Conservation (phyloP, 2,888 invertebrate genomes). For the Lordiphosa andalusiaca region DNA sequence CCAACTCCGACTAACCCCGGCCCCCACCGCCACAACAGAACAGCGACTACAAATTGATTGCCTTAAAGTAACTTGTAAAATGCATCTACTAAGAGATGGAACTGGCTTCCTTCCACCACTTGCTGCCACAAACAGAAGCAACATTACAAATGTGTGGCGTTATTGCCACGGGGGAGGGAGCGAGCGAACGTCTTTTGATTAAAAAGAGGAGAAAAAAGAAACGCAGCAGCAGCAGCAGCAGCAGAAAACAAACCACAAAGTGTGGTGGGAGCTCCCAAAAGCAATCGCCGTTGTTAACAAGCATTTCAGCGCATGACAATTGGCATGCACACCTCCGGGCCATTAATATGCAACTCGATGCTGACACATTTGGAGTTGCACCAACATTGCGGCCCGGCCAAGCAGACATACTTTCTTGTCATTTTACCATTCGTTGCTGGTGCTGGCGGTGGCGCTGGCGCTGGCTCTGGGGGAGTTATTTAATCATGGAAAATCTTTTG, state of each 20-base stretch:
- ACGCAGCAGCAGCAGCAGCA: too few species aligned
- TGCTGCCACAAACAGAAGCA: constrained; percentile 70
- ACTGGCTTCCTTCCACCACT: neutral
- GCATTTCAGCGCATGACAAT: constrained; percentile 78
- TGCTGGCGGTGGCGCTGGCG: constrained; percentile 29
- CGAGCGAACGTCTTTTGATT: constrained; percentile 68
- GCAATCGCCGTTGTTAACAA: constrained; percentile 75
- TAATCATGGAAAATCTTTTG: constrained; percentile 55
- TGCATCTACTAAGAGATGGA: constrained; percentile 56
- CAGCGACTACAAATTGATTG: constrained; percentile 70
- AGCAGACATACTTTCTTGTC: constrained; percentile 47
- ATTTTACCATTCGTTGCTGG: constrained; percentile 39
- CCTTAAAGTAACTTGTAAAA: constrained; percentile 76
- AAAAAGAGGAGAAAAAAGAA: constrained; percentile 41
- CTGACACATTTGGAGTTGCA: constrained; percentile 51
- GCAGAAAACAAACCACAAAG: constrained; percentile 16
- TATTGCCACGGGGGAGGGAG: constrained; percentile 75
- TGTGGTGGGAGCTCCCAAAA: constrained; percentile 35
- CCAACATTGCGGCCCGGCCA: constrained; percentile 5
- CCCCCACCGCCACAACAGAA: neutral
- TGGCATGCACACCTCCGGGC: constrained; percentile 76
- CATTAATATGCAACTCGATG: constrained; percentile 62
- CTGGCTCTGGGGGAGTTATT: constrained; percentile 50
- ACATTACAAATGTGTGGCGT: constrained; percentile 78
- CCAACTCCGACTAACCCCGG: constrained; percentile 7